phyloP scores from a whole-genome alignment of 64 coral and sea anemone species.

The Pachyseris speciosa region DNA sequence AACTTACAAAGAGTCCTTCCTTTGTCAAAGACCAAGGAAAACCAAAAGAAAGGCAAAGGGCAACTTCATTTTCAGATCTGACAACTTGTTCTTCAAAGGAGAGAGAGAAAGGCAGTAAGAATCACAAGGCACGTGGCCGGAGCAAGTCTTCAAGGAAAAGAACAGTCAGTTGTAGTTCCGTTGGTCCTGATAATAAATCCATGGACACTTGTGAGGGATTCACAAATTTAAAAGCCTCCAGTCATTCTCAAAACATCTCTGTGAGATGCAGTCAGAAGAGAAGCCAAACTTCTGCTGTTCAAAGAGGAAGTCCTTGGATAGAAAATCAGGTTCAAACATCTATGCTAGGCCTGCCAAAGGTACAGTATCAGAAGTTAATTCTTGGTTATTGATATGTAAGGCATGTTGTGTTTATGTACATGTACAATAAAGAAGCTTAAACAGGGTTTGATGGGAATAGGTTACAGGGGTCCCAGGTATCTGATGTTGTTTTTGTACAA shows the following conservation, averaged over 20 bases:
- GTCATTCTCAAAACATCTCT: background rate
- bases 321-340: background rate
- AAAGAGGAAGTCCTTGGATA: background rate
- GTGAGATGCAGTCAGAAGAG: background rate
- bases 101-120: constrained; percentile 14
- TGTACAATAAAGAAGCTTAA: too few relatives aligned
- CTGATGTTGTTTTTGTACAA: too few relatives aligned
- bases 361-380: too few relatives aligned
- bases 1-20: constrained; percentile 87
- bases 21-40: background rate
- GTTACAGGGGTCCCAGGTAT: too few relatives aligned
- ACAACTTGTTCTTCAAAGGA: background rate
- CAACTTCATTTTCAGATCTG: constrained; percentile 32
- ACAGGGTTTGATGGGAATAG: too few relatives aligned
- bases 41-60: constrained; percentile 22
- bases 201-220: background rate
- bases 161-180: constrained; percentile 14
- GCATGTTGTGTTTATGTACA: too few relatives aligned
- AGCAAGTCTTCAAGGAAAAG: constrained; percentile 17
- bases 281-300: background rate
- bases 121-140: background rate
- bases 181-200: background rate
- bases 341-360: background rate
- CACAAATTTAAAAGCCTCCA: background rate
- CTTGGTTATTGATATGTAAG: too few relatives aligned